These are phyloP conservation scores for Bubo scandiacus DNA, from an alignment of 2,113 vertebrate species.

Conservation along the genomic window DNA sequence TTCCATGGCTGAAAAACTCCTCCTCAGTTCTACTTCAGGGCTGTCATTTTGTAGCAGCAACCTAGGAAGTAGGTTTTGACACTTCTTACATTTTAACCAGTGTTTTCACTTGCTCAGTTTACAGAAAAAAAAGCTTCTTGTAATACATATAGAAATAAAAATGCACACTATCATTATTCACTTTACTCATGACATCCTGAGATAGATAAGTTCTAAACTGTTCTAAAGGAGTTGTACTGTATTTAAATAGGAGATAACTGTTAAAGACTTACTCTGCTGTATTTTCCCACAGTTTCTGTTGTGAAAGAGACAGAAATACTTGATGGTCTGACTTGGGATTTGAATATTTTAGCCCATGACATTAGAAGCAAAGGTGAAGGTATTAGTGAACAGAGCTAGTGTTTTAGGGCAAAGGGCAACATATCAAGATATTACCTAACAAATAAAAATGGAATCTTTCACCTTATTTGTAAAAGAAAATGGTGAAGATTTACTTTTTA, in stretches of 20 bases:
- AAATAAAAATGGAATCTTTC: conserved; percentile 54
- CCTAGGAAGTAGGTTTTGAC: neutral
- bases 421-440: conserved; percentile 38
- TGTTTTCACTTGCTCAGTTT: conserved; percentile 13
- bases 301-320: neutral
- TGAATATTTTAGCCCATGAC: neutral
- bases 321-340: neutral
- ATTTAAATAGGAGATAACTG: neutral
- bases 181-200: neutral
- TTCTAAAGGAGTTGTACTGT: neutral
- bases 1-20: neutral
- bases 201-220: neutral
- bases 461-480: conserved; percentile 57
- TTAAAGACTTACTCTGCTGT: neutral
- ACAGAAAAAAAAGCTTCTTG: neutral
- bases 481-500: conserved; percentile 48
- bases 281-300: neutral
- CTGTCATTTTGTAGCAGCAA: neutral
- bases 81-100: neutral
- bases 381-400: conserved; percentile 27
- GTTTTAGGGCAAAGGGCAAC: conserved; percentile 11
- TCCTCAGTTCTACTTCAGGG: neutral
- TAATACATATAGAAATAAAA: neutral
- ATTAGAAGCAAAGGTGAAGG: conserved; percentile 35
- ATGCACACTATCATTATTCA: neutral